Conservation (phyloP, 2,888 invertebrate species). For the Orthosia gothica region DNA sequence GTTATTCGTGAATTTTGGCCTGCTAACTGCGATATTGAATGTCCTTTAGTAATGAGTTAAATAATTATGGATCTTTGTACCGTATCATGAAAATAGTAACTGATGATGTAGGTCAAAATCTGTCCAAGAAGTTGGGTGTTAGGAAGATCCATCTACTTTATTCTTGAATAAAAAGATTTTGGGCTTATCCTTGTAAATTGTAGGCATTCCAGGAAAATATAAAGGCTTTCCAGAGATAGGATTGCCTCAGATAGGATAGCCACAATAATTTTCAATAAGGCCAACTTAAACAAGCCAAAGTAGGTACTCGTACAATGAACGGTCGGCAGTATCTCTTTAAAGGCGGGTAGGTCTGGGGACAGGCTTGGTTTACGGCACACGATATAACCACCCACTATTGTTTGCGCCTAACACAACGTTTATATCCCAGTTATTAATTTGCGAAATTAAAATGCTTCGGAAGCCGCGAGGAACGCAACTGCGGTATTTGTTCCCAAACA, state of each 20-base stretch:
- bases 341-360: conserved; percentile 60
- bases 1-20: conserved; percentile 32
- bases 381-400: conserved; percentile 74
- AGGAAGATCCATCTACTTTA: neutral
- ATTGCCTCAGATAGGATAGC: conserved; percentile 23
- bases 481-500: conserved; percentile 61
- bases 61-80: neutral
- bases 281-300: conserved; percentile 57
- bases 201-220: conserved; percentile 26
- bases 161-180: conserved; percentile 31
- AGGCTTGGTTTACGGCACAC: conserved; percentile 64
- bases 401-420: conserved; percentile 74
- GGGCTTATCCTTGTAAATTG: conserved; percentile 42
- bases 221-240: conserved; percentile 30
- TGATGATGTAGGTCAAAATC: neutral
- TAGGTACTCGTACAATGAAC: conserved; percentile 59
- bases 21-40: conserved; percentile 5
- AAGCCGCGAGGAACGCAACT: conserved; percentile 64
- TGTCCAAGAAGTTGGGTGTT: neutral
- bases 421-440: conserved; percentile 79
- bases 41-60: conserved; percentile 13
- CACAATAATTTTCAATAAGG: conserved; percentile 63
- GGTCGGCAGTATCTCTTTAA: conserved; percentile 67
- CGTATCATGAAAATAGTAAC: neutral
- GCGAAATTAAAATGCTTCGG: conserved; percentile 74